Base-by-base conservation (phyloP, 2,888 invertebrate genomes). In the Drosophila mayaguana region DNA sequence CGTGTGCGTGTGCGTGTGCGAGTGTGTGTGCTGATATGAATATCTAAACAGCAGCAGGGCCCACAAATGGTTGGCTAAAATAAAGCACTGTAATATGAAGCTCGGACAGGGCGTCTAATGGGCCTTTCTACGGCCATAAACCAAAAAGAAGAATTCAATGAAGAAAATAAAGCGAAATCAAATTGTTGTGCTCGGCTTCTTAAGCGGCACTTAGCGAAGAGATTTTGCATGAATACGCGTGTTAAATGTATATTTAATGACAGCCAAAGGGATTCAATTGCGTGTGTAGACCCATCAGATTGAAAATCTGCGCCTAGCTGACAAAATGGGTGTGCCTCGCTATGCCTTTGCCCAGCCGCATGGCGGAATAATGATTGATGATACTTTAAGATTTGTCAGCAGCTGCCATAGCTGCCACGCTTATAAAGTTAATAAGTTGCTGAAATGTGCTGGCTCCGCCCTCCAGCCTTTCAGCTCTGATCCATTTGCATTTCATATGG, bases 211-310 rank as follows among this genome's bases (percentile, higher is more conserved):
- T 78, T 80, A 73, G 81, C 45, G 51, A 59, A 48, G 36, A 42
- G 61, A 59, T 59, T 61, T 38, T n/a, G 43, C 62, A 71, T 80
- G 75, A 78, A 69, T 63, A 62, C 77, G 75, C 66, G 67, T 66
- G 63, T 72, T 63, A 71, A 85, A 90, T 83, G 78, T 76, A 73
- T 74, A 78, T 86, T 86, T 90, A 88, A 83, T 88, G 86, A 62
- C 51, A 45, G 54, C 43, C 43, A 66, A 75, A 75, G 65, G 70
- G 68, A 75, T 77, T 78, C 62, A 18, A 57, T 61, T 62, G 16
- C 40, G 40, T 55, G 40, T 66, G 65, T 59, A 72, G 71, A 46
- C 61, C 48, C 45, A 68, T 61, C 32, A 34, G 14, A 50, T 20
- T 20, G 50, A 48, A 70, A 75, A 71, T 80, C 68, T 34, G 22